Evolutionary conservation across 1,140 invertebrate genomes (phyloP), one percentile per base, ranked within the genome.

Genomic region (Onthophagus taurus): DNA sequence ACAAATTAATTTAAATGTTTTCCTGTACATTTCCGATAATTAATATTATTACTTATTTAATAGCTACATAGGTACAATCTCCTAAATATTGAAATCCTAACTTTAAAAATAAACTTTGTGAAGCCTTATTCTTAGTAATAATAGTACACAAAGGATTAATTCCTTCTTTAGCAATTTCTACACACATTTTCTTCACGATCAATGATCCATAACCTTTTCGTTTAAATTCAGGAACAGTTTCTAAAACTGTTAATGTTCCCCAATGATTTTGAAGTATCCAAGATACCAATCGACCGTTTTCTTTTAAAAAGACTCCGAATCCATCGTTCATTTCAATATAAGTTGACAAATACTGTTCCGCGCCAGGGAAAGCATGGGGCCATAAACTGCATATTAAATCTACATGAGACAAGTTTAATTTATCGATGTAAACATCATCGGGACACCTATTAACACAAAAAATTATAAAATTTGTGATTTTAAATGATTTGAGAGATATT

Each of bases 111-210:
- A 64, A 53, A 6, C 24, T 48, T 4, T 47, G 38, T 0, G 64
- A 64, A 2, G 58, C 31, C 0, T n/a, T 16, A 49, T 67, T 67
- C 2, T 44, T 11, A 6, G 44, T 30, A 19, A 47, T 26, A 0
- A 67, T 61, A 0, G 60, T 45, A 0, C 59, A 61, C 49, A 65
- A 56, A 2, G 60, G 58, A 49, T 66, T 58, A 26, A 59, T 45
- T 5, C 58, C 61, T 6, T 54, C 36, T 17, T 51, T 44, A 1
- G 60, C 66, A 6, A 66, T 49, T 4, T 53, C 49, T 26, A 52
- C 50, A 0, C 61, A 43, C 1, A 63, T 54, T 7, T 54, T 57
- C 31, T 42, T 45, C 4, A 58, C 47, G 3, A 67, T 56, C 8
- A 66, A 16, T 20, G 44, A 55, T 13, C 64, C 66, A 18, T 66